A percentile compares a stretch with the other conserved stretches of the same genome.
Conservation (phyloP, 2,888 invertebrate species). For the Folsomia candida region DNA sequence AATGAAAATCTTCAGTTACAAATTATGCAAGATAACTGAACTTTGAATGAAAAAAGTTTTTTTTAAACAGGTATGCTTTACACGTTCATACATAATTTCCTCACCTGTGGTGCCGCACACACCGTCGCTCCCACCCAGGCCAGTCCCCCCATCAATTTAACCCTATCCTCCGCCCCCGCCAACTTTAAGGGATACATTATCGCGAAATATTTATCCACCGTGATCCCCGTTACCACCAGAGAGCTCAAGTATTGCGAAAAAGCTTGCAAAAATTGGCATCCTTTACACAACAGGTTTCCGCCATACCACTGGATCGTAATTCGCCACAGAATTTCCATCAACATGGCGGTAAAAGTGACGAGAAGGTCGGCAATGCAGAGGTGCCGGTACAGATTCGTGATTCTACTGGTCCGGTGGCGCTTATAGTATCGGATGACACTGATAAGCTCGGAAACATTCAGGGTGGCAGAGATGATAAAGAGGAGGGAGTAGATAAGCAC, state of each 20-base stretch:
- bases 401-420: too few species aligned
- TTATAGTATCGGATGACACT: too few species aligned
- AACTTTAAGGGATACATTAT: constrained; percentile 67
- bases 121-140: constrained; percentile 68
- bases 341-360: constrained; percentile 75
- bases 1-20: too few species aligned
- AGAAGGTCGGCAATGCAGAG: constrained; percentile 74
- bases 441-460: constrained; percentile 71
- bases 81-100: too few species aligned
- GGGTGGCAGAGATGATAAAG: constrained; percentile 66
- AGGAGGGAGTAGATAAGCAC: constrained; percentile 67
- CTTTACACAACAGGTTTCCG: constrained; percentile 70
- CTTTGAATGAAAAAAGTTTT: too few species aligned
- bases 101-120: constrained; percentile 72
- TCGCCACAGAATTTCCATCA: constrained; percentile 61
- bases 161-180: constrained; percentile 66
- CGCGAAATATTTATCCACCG: constrained; percentile 74
- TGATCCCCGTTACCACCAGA: constrained; percentile 72
- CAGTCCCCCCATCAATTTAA: constrained; percentile 66
- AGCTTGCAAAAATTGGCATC: constrained; percentile 69
- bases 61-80: too few species aligned
- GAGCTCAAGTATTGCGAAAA: constrained; percentile 76
- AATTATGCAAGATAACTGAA: too few species aligned
- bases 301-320: constrained; percentile 74
- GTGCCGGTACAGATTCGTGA: constrained; percentile 67